Evolutionary conservation across 2,113 vertebrate genomes (phyloP), one percentile per base, ranked within the genome.

Genomic region (Tetraodon nigroviridis): DNA sequence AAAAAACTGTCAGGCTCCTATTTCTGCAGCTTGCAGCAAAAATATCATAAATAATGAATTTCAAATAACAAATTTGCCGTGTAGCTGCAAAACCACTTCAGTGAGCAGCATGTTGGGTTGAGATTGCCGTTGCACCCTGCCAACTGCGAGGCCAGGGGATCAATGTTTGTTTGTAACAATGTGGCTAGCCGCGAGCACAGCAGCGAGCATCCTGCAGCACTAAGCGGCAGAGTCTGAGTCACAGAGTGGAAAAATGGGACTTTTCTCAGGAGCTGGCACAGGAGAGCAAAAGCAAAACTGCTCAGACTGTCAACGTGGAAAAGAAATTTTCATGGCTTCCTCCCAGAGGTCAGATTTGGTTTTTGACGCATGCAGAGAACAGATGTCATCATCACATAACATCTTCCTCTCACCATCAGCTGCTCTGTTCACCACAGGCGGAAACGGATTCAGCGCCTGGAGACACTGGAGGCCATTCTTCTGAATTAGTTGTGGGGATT

Each of bases 111-210:
- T n/a, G 3, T 19, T 2, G 46, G 20, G n/a, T 48, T 48, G 11
- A 14, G 46, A 27, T 4, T 18, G 14, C 1, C 15, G 27, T 37
- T 11, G 41, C 19, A 29, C 3, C 19, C 6, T 32, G 15, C 66
- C 5, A n/a, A 42, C 20, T 17, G 18, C 54, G 56, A 55, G 56
- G 52, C 46, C 53, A 44, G 37, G 6, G 41, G 22, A 40, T 68
- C 61, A 65, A 71, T 71, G 64, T 71, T 65, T 29, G 37, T 42
- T 70, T 55, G 66, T 58, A 52, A 67, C 68, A 44, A 17, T 51
- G 37, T 75, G 65, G 67, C 65, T 53, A 70, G 29, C 13, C 54
- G 47, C 19, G 49, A 51, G 48, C 55, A 62, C 62, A 55, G n/a
- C n/a, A n/a, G n/a, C n/a, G n/a, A n/a, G n/a, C 41, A 16, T 13